Evolutionary conservation across 2,797 vertebrate genomes (phyloP), one percentile per base, ranked within the genome.

Genomic region (Sylvia borin): DNA sequence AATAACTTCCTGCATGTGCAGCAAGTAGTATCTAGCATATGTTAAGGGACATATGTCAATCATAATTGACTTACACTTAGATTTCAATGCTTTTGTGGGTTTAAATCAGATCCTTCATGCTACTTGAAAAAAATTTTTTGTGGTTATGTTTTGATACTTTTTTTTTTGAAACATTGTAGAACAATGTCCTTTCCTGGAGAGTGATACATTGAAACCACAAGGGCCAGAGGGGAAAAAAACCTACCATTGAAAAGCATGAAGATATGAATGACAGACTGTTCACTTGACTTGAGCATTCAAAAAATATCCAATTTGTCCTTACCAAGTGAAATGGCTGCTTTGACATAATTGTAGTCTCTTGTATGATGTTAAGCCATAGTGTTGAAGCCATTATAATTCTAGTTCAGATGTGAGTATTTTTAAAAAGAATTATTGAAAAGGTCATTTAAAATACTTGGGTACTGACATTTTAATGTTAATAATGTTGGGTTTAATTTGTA

Each of bases 231-330:
- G 90, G 67, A 76, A 95, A 96, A 96, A 83, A 94, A 55, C 42
- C 81, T 97, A 90, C 94, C 88, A 86, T n/a, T 96, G 96, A 95
- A 95, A 93, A 85, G 50, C n/a, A 20, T 34, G 36, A 90, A 93
- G 93, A 93, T 66, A 79, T 64, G 90, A 94, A 93, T 87, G 96
- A 94, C 94, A 97, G 95, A 87, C 90, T 90, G 91, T 90, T 89
- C 85, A 79, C 74, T 96, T 68, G 76, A 47, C 75, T 96, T 92
- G 80, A 92, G 90, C 93, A 83, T 96, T 96, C 85, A 94, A 96
- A 96, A 96, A 97, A 94, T 95, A 93, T 85, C 88, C 92, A 65
- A 84, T 89, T 94, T 90, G 67, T 88, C 91, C 95, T 96, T 95
- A 50, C 4, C 62, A 91, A 93, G 47, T 89, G 76, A 94, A 96